phyloP scores from a whole-genome alignment of 1,140 invertebrate genomes.

The Pseudomyrmex cubaensis region DNA sequence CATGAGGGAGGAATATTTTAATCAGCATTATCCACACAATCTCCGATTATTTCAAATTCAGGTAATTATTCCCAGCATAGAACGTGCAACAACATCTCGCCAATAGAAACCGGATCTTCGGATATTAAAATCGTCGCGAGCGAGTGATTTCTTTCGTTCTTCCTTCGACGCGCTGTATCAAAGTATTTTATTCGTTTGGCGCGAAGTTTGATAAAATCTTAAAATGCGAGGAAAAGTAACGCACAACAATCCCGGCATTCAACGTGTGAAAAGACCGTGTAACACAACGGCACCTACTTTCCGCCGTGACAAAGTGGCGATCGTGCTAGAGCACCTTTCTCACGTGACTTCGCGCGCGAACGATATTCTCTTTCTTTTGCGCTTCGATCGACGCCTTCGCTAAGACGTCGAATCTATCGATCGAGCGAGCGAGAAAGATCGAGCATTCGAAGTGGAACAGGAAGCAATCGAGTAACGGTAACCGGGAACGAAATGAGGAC shows the following conservation, averaged over 20 bases:
- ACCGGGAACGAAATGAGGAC: background rate
- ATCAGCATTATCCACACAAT: too few species aligned
- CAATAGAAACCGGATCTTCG: too few species aligned
- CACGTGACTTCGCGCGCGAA: constrained; percentile 17
- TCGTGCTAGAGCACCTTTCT: constrained; percentile 3
- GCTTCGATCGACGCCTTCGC: constrained; percentile 25
- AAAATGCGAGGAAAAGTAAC: constrained; percentile 15
- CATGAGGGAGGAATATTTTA: too few species aligned
- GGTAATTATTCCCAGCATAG: too few species aligned
- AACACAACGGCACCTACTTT: background rate
- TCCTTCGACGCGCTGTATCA: too few species aligned
- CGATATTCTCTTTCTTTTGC: background rate
- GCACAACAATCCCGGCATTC: background rate
- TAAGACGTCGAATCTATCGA: background rate
- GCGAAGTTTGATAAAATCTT: constrained; percentile 4
- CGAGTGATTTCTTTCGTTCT: too few species aligned
- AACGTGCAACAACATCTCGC: too few species aligned
- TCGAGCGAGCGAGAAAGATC: background rate
- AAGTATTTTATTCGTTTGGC: too few species aligned
- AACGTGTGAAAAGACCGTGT: constrained; percentile 3
- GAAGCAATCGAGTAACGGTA: constrained; percentile 35
- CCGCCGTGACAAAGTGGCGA: constrained; percentile 33
- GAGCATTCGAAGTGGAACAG: constrained; percentile 28
- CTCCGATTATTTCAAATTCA: too few species aligned
- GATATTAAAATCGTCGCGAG: too few species aligned